These are phyloP conservation scores for Lichenostomus cassidix DNA, from an alignment of 2,113 vertebrate species.

Conservation along the genomic window DNA sequence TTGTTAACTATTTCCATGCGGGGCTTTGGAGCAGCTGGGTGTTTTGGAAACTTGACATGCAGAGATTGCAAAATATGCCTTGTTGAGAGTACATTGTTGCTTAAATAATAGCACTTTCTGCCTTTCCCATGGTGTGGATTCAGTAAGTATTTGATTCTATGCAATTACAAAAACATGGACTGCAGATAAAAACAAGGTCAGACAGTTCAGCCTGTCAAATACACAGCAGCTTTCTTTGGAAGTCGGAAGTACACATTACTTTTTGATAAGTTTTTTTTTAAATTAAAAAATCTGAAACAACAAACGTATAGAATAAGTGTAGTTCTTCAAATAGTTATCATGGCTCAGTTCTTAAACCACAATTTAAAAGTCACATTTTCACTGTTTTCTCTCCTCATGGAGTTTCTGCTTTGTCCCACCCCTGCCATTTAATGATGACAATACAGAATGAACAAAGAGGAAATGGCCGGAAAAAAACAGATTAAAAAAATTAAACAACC, in stretches of 20 bases:
- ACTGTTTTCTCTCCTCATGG: neutral
- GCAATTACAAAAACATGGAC: neutral
- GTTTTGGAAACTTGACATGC: neutral
- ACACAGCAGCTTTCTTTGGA: neutral
- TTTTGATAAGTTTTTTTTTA: neutral
- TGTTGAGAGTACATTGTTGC: neutral
- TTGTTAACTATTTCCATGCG: neutral
- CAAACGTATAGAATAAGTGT: neutral
- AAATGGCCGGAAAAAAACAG: neutral
- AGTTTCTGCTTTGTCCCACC: neutral
- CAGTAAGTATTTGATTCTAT: neutral
- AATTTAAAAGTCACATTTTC: neutral
- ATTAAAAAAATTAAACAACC: neutral
- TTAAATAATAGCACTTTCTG: neutral
- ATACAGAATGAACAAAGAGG: neutral
- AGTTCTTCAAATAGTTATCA: neutral
- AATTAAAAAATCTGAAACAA: fast-evolving
- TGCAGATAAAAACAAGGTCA: neutral
- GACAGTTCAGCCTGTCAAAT: neutral
- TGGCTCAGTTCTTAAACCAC: neutral
- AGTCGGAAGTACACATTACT: neutral
- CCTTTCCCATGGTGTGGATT: neutral
- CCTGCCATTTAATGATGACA: neutral
- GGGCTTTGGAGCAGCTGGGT: neutral
- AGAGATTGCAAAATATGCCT: neutral